Conservation (phyloP, 1,140 invertebrate genomes). For the Medauroidea extradentata region DNA sequence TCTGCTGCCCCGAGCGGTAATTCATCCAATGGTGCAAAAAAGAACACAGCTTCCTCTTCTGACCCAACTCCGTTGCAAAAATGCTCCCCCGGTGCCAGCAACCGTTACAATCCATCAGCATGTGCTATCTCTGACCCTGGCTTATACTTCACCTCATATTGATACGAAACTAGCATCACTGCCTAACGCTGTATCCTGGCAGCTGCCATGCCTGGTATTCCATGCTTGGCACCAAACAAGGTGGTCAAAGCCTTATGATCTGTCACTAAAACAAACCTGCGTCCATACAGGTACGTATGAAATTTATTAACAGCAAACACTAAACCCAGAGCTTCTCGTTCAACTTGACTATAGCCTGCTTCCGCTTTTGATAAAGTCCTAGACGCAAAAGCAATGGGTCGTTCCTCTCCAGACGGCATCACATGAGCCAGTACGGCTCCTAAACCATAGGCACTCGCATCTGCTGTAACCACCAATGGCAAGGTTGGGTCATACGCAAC, state of each 20-base stretch:
- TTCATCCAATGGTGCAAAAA: too few species aligned
- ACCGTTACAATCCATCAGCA: too few species aligned
- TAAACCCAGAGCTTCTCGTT: conserved; percentile 51
- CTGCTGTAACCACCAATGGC: neutral
- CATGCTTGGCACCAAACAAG: conserved; percentile 41
- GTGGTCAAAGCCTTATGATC: conserved; percentile 48
- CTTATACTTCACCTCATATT: conserved; percentile 38
- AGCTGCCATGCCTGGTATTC: conserved; percentile 30
- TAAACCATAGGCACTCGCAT: conserved; percentile 11
- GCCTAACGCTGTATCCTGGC: conserved; percentile 41
- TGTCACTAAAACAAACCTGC: conserved; percentile 44
- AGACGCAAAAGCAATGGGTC: conserved; percentile 45
- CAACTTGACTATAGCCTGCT: conserved; percentile 47
- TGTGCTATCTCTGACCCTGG: too few species aligned
- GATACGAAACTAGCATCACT: conserved; percentile 32
- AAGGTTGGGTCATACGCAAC: neutral
- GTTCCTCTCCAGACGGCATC: conserved; percentile 30
- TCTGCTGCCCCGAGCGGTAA: too few species aligned
- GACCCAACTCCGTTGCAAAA: too few species aligned
- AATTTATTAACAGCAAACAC: conserved; percentile 50
- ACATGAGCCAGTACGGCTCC: conserved; percentile 24
- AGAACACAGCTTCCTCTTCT: too few species aligned
- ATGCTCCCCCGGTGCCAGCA: too few species aligned
- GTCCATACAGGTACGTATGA: conserved; percentile 48
- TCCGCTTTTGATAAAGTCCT: conserved; percentile 41